Conservation (phyloP, 2,797 vertebrate species). For the Apogon talboti region DNA sequence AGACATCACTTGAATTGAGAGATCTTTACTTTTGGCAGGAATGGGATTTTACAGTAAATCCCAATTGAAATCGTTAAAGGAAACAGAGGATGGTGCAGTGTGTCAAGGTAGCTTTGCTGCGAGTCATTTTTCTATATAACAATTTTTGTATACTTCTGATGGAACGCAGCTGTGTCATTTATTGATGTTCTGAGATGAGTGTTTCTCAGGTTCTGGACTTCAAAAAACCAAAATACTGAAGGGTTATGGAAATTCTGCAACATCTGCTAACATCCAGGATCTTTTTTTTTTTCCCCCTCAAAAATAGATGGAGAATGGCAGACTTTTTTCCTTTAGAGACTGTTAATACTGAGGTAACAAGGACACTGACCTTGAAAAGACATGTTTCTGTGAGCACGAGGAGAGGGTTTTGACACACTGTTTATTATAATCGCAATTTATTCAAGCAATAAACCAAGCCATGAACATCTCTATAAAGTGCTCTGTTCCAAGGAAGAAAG, state of each 20-base stretch:
- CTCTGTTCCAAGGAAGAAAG: too few relatives aligned
- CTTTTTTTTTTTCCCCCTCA: too few relatives aligned
- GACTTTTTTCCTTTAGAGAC: too few relatives aligned
- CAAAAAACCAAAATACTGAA: background rate
- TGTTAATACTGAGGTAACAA: too few relatives aligned
- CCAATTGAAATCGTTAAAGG: slow-evolving; percentile 19
- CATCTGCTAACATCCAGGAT: background rate
- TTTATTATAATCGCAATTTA: too few relatives aligned
- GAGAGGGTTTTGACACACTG: too few relatives aligned
- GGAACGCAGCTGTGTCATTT: background rate
- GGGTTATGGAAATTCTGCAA: background rate
- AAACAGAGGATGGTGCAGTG: slow-evolving; percentile 2
- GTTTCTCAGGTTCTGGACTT: background rate
- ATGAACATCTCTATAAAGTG: too few relatives aligned
- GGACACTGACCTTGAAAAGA: too few relatives aligned
- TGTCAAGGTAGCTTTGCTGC: slow-evolving; percentile 12
- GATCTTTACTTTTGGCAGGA: slow-evolving; percentile 26
- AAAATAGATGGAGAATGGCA: too few relatives aligned
- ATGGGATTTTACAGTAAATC: slow-evolving; percentile 39
- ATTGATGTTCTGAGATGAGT: background rate
- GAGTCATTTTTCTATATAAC: background rate
- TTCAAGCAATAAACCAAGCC: too few relatives aligned
- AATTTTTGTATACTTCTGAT: too few relatives aligned
- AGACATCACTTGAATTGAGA: slow-evolving; percentile 30
- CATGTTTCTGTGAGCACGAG: too few relatives aligned